A percentile compares a stretch with the other conserved stretches of the same genome.
These are phyloP conservation scores for Drosophila paracracens DNA, from an alignment of 2,888 invertebrate species.

Conservation along the genomic window DNA sequence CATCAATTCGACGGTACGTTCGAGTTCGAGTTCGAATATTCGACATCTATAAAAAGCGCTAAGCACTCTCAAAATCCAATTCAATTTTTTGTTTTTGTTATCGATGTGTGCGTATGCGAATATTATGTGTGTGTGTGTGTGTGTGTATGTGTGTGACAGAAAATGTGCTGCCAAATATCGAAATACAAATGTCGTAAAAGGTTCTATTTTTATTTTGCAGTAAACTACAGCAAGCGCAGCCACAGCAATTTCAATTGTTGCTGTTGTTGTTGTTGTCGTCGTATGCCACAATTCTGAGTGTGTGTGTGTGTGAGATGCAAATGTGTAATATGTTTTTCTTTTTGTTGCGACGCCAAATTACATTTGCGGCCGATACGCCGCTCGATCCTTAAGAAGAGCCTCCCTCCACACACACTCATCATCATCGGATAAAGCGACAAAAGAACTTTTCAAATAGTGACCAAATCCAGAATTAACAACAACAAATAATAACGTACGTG, in stretches of 20 bases:
- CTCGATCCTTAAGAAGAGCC: slow-evolving; percentile 67
- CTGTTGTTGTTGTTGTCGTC: slow-evolving; percentile 48
- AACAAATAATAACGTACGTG: slow-evolving; percentile 5
- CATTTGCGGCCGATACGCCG: slow-evolving; percentile 75
- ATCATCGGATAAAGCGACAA: slow-evolving; percentile 22
- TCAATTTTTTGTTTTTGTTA: slow-evolving; percentile 39
- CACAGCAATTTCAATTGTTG: slow-evolving; percentile 29
- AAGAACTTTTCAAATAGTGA: slow-evolving; percentile 12
- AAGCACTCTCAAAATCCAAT: slow-evolving; percentile 16
- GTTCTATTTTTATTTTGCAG: slow-evolving; percentile 78
- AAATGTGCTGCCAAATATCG: slow-evolving; percentile 65
- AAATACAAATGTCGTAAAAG: slow-evolving; percentile 69
- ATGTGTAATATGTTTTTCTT: slow-evolving; percentile 75
- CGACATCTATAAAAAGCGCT: slow-evolving; percentile 50
- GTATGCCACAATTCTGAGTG: slow-evolving; percentile 6
- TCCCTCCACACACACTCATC: slow-evolving; percentile 7
- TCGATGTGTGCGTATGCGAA: slow-evolving; percentile 25
- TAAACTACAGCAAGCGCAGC: slow-evolving; percentile 57
- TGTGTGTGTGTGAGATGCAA: slow-evolving; percentile 60
- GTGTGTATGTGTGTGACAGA: slow-evolving; percentile 48
- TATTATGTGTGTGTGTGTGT: slow-evolving; percentile 2
- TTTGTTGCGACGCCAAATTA: slow-evolving; percentile 76
- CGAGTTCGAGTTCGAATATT: slow-evolving; percentile 4
- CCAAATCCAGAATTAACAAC: not conserved
- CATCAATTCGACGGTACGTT: slow-evolving; percentile 41